These are phyloP conservation scores for Phragmatobia fuliginosa DNA, from an alignment of 2,888 invertebrate species.

Conservation along the genomic window DNA sequence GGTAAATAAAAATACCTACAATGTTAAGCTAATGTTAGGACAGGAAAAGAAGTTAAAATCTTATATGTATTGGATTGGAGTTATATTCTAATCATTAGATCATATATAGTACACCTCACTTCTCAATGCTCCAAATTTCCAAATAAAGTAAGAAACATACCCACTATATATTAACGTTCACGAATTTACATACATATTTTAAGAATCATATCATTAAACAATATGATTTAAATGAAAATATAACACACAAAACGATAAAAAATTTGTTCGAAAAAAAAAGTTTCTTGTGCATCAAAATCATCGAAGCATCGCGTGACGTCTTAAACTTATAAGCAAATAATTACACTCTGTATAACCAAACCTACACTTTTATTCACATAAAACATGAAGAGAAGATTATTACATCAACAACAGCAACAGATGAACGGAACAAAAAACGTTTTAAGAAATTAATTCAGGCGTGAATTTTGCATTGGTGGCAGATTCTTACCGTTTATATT, in stretches of 20 bases:
- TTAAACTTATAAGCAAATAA: slow-evolving; percentile 62
- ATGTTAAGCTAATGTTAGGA: too few species aligned
- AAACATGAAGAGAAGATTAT: slow-evolving; percentile 50
- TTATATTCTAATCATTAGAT: too few species aligned
- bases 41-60: too few species aligned
- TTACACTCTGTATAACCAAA: slow-evolving; percentile 45
- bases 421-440: slow-evolving; percentile 46
- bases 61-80: too few species aligned
- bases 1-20: background rate
- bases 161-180: too few species aligned
- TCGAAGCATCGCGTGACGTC: slow-evolving; percentile 46
- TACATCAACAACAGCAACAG: slow-evolving; percentile 47
- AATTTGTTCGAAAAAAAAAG: background rate
- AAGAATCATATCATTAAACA: background rate
- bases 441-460: slow-evolving; percentile 73
- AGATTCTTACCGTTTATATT: slow-evolving; percentile 64
- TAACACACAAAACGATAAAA: slow-evolving; percentile 18
- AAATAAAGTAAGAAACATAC: background rate
- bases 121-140: background rate
- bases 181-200: background rate
- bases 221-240: background rate
- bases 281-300: slow-evolving; percentile 25
- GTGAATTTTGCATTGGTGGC: slow-evolving; percentile 70
- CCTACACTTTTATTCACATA: slow-evolving; percentile 36
- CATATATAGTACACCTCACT: background rate